Conservation (phyloP, 2,797 vertebrate genomes). For the Rhincodon typus region DNA sequence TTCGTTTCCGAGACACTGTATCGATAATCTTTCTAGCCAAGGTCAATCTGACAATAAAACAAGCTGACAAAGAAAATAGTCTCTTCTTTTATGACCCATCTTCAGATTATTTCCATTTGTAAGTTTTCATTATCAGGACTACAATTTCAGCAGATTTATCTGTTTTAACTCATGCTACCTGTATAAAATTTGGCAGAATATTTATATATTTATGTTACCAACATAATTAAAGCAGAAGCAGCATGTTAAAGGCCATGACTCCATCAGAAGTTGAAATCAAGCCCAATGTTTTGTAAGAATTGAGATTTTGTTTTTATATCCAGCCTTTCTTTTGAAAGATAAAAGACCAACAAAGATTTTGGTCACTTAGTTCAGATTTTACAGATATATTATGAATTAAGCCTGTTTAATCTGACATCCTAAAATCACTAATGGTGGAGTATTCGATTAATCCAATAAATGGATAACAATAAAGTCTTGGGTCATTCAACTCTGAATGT, state of each 20-base stretch:
- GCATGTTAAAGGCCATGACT: not conserved
- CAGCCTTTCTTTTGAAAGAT: not conserved
- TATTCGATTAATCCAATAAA: not conserved
- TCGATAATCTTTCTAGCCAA: too few relatives aligned
- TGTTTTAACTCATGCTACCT: too few relatives aligned
- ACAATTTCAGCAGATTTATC: too few relatives aligned
- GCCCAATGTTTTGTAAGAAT: not conserved
- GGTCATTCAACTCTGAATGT: not conserved
- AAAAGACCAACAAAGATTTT: not conserved
- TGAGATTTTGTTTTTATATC: not conserved
- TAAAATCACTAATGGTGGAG: not conserved
- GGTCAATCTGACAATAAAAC: too few relatives aligned
- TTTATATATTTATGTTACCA: too few relatives aligned
- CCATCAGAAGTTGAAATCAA: not conserved
- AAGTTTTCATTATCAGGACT: too few relatives aligned
- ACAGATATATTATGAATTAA: not conserved
- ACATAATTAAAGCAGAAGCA: not conserved
- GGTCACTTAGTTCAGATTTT: not conserved
- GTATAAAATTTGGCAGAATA: too few relatives aligned
- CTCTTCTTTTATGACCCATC: too few relatives aligned
- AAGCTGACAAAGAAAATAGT: too few relatives aligned
- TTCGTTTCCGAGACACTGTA: too few relatives aligned
- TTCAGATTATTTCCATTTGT: too few relatives aligned
- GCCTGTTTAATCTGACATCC: not conserved
- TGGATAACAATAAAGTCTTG: not conserved